Evolutionary conservation across 2,113 vertebrate species (phyloP).

Genomic region (Rhombomys opimus): DNA sequence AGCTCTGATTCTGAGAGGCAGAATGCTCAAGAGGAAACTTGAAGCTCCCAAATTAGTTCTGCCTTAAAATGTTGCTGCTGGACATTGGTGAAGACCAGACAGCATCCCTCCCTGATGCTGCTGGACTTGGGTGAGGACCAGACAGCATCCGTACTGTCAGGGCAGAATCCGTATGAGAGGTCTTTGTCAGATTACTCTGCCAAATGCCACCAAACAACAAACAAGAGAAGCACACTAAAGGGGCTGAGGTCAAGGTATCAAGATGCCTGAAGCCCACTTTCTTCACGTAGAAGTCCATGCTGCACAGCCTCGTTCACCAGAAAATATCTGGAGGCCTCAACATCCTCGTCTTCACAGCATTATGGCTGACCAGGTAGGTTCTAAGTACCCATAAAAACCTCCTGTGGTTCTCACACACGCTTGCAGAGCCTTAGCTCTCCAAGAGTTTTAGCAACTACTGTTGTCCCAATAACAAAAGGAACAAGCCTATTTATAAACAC

Average conservation of each 20-base stretch:
- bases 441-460: not conserved
- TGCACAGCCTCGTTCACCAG: not conserved
- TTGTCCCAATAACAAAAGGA: not conserved
- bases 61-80: not conserved
- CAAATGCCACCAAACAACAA: not conserved
- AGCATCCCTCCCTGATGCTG: not conserved
- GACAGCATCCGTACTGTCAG: not conserved
- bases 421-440: not conserved
- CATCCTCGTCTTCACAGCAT: not conserved
- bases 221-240: not conserved
- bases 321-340: not conserved
- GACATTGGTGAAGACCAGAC: not conserved
- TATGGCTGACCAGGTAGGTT: not conserved
- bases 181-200: not conserved
- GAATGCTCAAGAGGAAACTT: not conserved
- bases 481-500: not conserved
- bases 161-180: not conserved
- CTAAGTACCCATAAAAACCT: not conserved
- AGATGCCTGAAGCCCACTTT: not conserved
- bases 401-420: not conserved
- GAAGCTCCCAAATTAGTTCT: not conserved
- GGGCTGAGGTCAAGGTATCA: not conserved
- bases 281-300: not conserved
- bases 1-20: not conserved
- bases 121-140: not conserved